These are phyloP conservation scores for Oriolus oriolus DNA, from an alignment of 2,113 vertebrate genomes.

Conservation along the genomic window DNA sequence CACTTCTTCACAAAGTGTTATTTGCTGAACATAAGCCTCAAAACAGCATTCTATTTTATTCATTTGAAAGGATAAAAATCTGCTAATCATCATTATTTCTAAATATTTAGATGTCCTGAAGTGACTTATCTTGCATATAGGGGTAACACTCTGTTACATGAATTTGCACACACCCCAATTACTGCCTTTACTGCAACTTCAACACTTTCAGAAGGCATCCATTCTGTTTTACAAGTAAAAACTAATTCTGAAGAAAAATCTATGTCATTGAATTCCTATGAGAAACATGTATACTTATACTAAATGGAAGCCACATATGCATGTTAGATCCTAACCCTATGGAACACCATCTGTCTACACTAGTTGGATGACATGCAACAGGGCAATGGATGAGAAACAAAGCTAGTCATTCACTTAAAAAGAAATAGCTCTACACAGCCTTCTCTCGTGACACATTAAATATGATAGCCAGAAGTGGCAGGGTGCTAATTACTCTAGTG, in stretches of 20 bases:
- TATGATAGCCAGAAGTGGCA: slow-evolving; percentile 67
- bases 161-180: neutral
- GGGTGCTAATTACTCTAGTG: slow-evolving; percentile 74
- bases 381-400: slow-evolving; percentile 34
- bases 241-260: neutral
- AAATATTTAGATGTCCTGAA: neutral
- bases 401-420: slow-evolving; percentile 26
- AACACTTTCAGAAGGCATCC: neutral
- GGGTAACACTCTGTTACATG: neutral
- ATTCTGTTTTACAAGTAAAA: neutral
- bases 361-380: neutral
- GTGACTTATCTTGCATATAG: neutral
- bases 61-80: neutral
- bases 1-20: neutral
- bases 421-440: slow-evolving; percentile 18
- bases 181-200: neutral
- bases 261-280: neutral
- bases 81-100: neutral
- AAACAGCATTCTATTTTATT: neutral
- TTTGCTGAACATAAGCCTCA: neutral
- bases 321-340: neutral
- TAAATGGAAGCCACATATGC: neutral
- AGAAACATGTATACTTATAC: neutral
- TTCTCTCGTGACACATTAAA: slow-evolving; percentile 65
- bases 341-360: neutral